phyloP scores from a whole-genome alignment of 2,888 invertebrate genomes.

The Oithona nana region DNA sequence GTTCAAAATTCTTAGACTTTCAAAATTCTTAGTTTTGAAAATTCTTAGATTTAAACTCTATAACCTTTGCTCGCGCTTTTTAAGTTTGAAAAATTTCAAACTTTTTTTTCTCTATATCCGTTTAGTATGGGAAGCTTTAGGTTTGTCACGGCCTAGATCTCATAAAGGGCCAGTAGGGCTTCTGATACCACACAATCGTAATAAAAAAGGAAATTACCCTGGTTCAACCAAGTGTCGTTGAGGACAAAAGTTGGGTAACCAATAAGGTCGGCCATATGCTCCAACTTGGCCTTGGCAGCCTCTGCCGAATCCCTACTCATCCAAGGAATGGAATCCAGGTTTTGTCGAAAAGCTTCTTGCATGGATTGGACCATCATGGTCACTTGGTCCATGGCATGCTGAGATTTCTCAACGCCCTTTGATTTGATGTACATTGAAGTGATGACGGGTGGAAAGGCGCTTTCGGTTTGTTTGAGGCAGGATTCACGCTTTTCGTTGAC shows the following conservation, averaged over 20 bases:
- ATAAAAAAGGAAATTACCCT: neutral
- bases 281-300: slow-evolving; percentile 7
- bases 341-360: slow-evolving; percentile 12
- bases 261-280: slow-evolving; percentile 11
- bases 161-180: too few relatives aligned
- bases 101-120: too few relatives aligned
- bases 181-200: too few relatives aligned
- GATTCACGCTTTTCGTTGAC: neutral
- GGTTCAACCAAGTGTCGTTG: slow-evolving; percentile 4
- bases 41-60: too few relatives aligned
- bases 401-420: slow-evolving; percentile 3
- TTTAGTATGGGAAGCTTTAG: too few relatives aligned
- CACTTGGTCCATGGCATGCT: slow-evolving; percentile 9
- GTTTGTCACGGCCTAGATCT: too few relatives aligned
- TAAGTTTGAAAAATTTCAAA: too few relatives aligned
- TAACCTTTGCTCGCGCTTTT: too few relatives aligned
- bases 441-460: slow-evolving; percentile 13
- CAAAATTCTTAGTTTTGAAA: too few relatives aligned
- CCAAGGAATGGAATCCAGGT: slow-evolving; percentile 8
- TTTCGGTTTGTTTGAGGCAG: slow-evolving; percentile 14
- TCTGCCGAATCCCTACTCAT: neutral
- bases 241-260: slow-evolving; percentile 4
- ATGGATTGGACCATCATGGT: slow-evolving; percentile 15
- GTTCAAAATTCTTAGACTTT: too few relatives aligned
- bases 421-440: slow-evolving; percentile 12